Percentiles rank a stretch among this genome's conserved stretches.
phyloP scores from a whole-genome alignment of 2,888 invertebrate species.

The Monochamus alternatus region DNA sequence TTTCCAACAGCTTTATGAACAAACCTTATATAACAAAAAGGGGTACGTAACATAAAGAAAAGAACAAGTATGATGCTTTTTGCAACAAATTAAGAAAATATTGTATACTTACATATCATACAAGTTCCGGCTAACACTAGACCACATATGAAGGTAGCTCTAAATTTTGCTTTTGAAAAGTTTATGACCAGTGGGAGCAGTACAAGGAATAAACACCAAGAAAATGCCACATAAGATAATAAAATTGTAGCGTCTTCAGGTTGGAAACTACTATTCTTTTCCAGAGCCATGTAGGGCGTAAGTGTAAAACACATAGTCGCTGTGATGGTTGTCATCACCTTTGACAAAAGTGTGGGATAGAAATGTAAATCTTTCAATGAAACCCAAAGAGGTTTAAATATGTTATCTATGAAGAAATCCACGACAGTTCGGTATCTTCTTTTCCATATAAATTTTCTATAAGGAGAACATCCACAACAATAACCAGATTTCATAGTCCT shows the following conservation, averaged over 20 bases:
- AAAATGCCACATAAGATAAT: conserved; percentile 57
- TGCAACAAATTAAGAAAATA: no score
- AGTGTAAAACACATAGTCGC: conserved; percentile 52
- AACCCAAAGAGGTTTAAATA: conserved; percentile 51
- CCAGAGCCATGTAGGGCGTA: conserved; percentile 52
- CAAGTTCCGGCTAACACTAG: conserved; percentile 53
- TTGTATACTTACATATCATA: conserved; percentile 54
- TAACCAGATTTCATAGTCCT: conserved; percentile 43
- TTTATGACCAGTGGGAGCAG: conserved; percentile 55
- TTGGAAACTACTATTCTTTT: conserved; percentile 43
- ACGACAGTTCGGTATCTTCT: conserved; percentile 48
- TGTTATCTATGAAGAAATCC: conserved; percentile 51
- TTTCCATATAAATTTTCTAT: conserved; percentile 54
- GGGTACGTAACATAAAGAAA: no score
- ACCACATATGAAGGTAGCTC: conserved; percentile 54
- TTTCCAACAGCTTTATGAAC: no score
- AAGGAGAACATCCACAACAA: conserved; percentile 52
- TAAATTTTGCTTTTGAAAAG: conserved; percentile 49
- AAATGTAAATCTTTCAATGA: conserved; percentile 54
- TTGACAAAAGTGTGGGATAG: conserved; percentile 55
- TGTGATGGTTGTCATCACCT: conserved; percentile 45
- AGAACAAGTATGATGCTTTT: no score
- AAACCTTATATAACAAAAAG: no score
- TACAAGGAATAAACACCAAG: conserved; percentile 59
- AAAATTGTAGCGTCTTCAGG: conserved; percentile 57